Percentiles rank a stretch among this genome's conserved stretches.
Conservation (phyloP, 2,888 invertebrate species). For the Selenia dentaria region DNA sequence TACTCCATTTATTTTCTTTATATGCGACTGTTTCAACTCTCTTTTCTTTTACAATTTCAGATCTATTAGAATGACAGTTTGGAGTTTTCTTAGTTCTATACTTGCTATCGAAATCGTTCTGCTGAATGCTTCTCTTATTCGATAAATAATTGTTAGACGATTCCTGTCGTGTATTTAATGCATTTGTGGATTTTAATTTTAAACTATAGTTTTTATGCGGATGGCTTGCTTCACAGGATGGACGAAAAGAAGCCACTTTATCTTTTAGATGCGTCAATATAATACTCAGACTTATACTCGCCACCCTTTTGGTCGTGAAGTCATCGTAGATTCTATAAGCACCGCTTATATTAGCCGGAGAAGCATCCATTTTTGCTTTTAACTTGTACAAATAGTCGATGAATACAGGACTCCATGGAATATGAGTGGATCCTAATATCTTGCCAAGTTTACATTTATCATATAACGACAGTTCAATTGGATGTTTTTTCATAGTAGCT, state of each 20-base stretch:
- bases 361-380: conserved; percentile 25
- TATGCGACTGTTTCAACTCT: conserved; percentile 2
- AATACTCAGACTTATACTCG: conserved; percentile 52
- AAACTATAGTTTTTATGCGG: conserved; percentile 31
- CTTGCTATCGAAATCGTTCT: too few relatives aligned
- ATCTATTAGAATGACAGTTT: conserved; percentile 15
- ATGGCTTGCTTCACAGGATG: conserved; percentile 26
- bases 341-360: conserved; percentile 41
- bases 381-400: conserved; percentile 54
- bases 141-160: too few relatives aligned
- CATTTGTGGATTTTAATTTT: conserved; percentile 6
- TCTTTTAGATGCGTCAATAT: conserved; percentile 53
- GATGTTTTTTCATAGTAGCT: conserved; percentile 55
- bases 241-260: conserved; percentile 33
- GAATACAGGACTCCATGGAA: conserved; percentile 57
- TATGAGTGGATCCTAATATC: conserved; percentile 50
- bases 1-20: not conserved
- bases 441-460: conserved; percentile 31
- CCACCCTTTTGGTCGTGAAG: conserved; percentile 55
- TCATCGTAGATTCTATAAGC: conserved; percentile 59
- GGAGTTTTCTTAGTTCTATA: too few relatives aligned
- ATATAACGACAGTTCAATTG: conserved; percentile 59
- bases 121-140: not conserved
- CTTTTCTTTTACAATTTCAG: conserved; percentile 10
- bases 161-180: too few relatives aligned